Conservation (phyloP, 2,797 vertebrate genomes). For the Sandelia bainsii region DNA sequence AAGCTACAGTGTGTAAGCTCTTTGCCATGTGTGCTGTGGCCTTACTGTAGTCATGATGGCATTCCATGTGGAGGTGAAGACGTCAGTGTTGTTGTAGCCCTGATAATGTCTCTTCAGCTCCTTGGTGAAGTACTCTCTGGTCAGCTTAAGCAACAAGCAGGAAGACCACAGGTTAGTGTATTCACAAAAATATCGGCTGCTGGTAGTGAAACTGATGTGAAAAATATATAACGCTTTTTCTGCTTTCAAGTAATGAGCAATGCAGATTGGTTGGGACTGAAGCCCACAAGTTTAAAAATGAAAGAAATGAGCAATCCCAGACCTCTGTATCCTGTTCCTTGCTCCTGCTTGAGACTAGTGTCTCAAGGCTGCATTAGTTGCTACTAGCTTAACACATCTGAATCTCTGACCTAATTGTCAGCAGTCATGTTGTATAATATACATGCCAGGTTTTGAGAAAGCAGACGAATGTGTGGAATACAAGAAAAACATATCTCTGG, state of each 20-base stretch:
- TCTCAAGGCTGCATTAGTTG: no score
- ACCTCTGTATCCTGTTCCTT: not conserved
- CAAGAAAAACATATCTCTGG: not conserved
- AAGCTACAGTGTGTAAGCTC: conserved; percentile 38
- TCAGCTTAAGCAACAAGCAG: conserved; percentile 82
- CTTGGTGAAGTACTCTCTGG: conserved; percentile 95
- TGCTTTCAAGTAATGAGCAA: no score
- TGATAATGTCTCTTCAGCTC: conserved; percentile 94
- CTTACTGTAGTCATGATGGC: conserved; percentile 97
- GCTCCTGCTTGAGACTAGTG: not conserved
- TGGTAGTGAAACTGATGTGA: not conserved
- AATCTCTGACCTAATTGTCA: not conserved
- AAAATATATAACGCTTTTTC: not conserved
- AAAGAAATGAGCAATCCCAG: no score
- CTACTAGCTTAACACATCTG: no score
- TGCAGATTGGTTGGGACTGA: not conserved
- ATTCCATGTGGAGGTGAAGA: conserved; percentile 96
- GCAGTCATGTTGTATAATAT: not conserved
- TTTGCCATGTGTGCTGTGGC: conserved; percentile 48
- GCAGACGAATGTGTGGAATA: not conserved
- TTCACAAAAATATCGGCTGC: not conserved
- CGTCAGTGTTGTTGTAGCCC: conserved; percentile 90
- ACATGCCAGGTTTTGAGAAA: no score
- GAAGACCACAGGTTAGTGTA: conserved; percentile 17
- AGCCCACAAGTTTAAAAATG: not conserved